A percentile compares a stretch with the other conserved stretches of the same genome.
phyloP scores from a whole-genome alignment of 2,888 invertebrate genomes.

The Drosophila eohydei region DNA sequence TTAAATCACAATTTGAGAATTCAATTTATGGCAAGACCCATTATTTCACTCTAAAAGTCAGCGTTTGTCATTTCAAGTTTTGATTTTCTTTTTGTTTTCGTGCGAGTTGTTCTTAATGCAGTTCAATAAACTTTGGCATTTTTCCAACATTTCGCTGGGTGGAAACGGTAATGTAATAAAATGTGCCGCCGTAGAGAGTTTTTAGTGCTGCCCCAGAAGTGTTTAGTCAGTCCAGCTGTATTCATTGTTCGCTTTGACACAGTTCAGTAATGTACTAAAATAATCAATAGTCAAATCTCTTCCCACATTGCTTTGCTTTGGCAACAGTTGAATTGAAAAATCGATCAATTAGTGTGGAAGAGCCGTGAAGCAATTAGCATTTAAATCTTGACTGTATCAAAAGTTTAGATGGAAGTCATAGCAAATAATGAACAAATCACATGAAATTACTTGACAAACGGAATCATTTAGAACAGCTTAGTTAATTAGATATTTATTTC shows the following conservation, averaged over 20 bases:
- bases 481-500: no score
- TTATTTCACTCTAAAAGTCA: neutral
- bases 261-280: slow-evolving; percentile 1
- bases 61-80: neutral
- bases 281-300: slow-evolving; percentile 8
- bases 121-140: slow-evolving; percentile 11
- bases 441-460: no score
- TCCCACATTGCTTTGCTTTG: neutral
- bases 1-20: neutral
- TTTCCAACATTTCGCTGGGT: slow-evolving; percentile 6
- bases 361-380: neutral
- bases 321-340: neutral
- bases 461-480: no score
- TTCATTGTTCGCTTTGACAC: neutral
- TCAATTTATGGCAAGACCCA: neutral
- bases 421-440: neutral
- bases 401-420: neutral
- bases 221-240: neutral
- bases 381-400: neutral
- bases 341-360: neutral
- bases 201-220: slow-evolving; percentile 8
- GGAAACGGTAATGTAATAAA: slow-evolving; percentile 4
- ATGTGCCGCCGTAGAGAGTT: slow-evolving; percentile 6
- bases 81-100: neutral
- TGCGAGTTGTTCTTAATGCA: neutral